Conservation (phyloP, 2,797 vertebrate species). For the Cirrhinus molitorella region DNA sequence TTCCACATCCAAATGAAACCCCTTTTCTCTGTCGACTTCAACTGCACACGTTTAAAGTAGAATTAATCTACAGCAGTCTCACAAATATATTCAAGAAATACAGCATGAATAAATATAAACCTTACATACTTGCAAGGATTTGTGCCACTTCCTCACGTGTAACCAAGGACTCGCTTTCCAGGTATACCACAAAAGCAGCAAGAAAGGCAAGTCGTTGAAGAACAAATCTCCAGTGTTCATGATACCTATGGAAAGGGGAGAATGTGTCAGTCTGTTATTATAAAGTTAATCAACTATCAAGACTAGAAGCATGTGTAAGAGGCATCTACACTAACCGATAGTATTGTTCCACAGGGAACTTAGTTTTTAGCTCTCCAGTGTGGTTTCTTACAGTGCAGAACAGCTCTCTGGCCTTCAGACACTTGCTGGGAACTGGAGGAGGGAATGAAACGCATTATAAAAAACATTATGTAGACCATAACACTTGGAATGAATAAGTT, state of each 20-base stretch:
- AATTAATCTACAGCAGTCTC: not conserved
- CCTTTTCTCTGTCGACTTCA: conserved; percentile 91
- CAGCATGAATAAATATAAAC: not conserved
- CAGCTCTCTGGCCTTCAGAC: conserved; percentile 89
- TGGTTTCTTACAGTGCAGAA: conserved; percentile 88
- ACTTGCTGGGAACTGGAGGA: conserved; percentile 90
- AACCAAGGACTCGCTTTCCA: conserved; percentile 92
- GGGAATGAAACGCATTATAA: conserved; percentile 34
- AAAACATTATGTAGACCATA: not conserved
- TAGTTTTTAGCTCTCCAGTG: conserved; percentile 90
- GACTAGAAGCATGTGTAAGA: not conserved
- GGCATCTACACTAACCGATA: conserved; percentile 83
- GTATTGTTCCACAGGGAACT: conserved; percentile 94
- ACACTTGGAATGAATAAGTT: not conserved
- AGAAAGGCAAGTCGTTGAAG: conserved; percentile 93
- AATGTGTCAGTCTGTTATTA: not conserved
- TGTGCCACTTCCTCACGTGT: conserved; percentile 90
- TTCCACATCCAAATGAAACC: conserved; percentile 97
- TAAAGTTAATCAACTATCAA: not conserved
- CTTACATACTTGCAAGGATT: conserved; percentile 91
- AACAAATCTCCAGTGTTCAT: conserved; percentile 98
- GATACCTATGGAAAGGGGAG: conserved; percentile 82
- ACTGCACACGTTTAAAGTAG: conserved; percentile 75
- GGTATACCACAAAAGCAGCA: conserved; percentile 91
- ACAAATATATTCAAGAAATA: not conserved